phyloP scores from a whole-genome alignment of 1,140 invertebrate species.

The Micrasema minimum region DNA sequence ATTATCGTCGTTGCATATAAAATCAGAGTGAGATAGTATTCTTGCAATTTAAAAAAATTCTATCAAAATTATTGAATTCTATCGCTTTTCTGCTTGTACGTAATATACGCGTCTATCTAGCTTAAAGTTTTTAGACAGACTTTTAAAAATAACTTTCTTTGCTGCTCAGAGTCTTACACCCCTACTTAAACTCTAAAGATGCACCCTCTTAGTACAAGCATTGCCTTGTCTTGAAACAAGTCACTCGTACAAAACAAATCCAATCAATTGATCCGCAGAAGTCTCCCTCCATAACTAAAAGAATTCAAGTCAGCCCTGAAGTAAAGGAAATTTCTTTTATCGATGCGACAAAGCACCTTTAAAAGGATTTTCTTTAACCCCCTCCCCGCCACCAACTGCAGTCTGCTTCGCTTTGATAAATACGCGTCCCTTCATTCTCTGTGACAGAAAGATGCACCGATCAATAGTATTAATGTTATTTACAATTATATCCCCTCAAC shows the following conservation, averaged over 20 bases:
- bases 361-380: slow-evolving; percentile 53
- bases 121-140: no score
- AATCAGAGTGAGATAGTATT: no score
- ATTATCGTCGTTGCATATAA: no score
- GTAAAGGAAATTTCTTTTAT: slow-evolving; percentile 53
- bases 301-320: slow-evolving; percentile 18
- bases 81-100: no score
- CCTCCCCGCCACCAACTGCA: slow-evolving; percentile 28
- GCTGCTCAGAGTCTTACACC: neutral
- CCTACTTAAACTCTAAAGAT: neutral
- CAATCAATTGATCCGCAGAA: slow-evolving; percentile 52
- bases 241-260: slow-evolving; percentile 52
- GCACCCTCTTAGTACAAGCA: slow-evolving; percentile 27
- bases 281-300: slow-evolving; percentile 20
- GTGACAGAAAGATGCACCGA: slow-evolving; percentile 21
- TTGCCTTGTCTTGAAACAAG: slow-evolving; percentile 47
- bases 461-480: neutral
- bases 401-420: slow-evolving; percentile 32
- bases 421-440: slow-evolving; percentile 17
- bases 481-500: no score
- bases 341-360: slow-evolving; percentile 52
- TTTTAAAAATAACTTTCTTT: no score
- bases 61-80: no score
- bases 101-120: no score
- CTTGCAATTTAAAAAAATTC: no score